Percentiles rank a stretch among this genome's conserved stretches.
Evolutionary conservation across 30 jellyfish, hydroid and myxozoan genomes (phyloP).

Genomic region (Aurelia sp.): DNA sequence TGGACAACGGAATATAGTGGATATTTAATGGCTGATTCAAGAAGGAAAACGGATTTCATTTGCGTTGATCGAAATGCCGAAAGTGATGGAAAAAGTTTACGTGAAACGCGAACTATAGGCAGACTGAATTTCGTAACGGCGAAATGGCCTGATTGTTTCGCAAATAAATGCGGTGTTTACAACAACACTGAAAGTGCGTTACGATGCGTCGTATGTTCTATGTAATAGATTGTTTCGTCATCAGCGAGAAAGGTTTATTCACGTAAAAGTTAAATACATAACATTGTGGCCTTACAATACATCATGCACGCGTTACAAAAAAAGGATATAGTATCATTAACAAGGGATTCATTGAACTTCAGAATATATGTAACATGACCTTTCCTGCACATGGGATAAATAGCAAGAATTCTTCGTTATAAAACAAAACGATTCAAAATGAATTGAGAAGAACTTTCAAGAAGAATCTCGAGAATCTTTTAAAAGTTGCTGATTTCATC

Average conservation of each 20-base stretch:
- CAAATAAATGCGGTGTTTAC: constrained; percentile 28
- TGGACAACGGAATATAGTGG: constrained; percentile 65
- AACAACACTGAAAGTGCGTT: constrained; percentile 2
- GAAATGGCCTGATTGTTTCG: constrained; percentile 52
- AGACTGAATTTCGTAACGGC: constrained; percentile 51
- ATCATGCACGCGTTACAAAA: background rate
- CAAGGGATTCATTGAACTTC: background rate
- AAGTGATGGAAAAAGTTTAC: constrained; percentile 41
- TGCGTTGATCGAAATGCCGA: constrained; percentile 68
- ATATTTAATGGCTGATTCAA: constrained; percentile 51
- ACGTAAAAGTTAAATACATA: background rate
- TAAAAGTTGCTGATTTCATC: no score
- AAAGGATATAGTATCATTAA: background rate
- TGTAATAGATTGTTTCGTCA: background rate
- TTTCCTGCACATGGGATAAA: no score
- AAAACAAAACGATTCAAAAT: no score
- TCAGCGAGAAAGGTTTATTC: no score
- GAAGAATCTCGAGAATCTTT: no score
- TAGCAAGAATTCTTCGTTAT: no score
- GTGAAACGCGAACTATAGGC: constrained; percentile 16
- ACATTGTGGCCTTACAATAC: background rate
- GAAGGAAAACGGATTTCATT: constrained; percentile 46
- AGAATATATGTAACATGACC: no score
- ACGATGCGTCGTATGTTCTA: constrained; percentile 65
- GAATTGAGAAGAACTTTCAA: no score